These are phyloP conservation scores for Eulemur macaco DNA, from an alignment of 2,113 vertebrate species.

Conservation along the genomic window DNA sequence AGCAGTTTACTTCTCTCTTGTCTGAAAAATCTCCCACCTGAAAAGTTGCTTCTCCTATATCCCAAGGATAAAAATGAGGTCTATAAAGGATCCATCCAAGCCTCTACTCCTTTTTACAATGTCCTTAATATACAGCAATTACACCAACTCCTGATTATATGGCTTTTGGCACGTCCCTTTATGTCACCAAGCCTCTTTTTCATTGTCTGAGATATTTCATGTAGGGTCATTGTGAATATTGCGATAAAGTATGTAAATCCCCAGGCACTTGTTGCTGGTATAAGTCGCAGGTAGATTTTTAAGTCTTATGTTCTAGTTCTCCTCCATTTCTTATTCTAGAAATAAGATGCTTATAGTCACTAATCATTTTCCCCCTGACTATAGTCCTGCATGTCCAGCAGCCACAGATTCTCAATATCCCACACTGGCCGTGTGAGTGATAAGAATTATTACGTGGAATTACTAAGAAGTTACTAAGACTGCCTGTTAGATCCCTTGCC, in stretches of 20 bases:
- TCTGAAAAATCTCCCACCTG: not conserved
- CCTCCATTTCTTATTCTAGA: not conserved
- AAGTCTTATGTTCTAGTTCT: not conserved
- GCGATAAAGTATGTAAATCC: not conserved
- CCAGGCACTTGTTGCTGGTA: not conserved
- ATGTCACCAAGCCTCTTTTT: fast-evolving
- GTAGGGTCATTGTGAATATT: not conserved
- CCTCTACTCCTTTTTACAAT: not conserved
- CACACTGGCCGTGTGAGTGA: no score
- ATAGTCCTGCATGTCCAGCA: not conserved
- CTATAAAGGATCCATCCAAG: not conserved
- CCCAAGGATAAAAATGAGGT: not conserved
- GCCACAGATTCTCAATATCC: not conserved
- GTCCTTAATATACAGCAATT: not conserved
- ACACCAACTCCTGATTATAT: not conserved
- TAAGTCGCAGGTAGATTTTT: not conserved
- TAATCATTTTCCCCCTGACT: not conserved
- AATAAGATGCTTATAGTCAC: not conserved
- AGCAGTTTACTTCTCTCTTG: not conserved
- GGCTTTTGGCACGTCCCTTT: not conserved
- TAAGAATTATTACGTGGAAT: not conserved
- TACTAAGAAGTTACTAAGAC: not conserved
- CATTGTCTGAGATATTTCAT: not conserved
- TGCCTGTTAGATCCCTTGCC: not conserved
- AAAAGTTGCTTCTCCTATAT: not conserved